Evolutionary conservation across 37 sponge, comb jelly and placozoan genomes (phyloP), one percentile per base, ranked within the genome.

Genomic region (Chondrosia reniformis): DNA sequence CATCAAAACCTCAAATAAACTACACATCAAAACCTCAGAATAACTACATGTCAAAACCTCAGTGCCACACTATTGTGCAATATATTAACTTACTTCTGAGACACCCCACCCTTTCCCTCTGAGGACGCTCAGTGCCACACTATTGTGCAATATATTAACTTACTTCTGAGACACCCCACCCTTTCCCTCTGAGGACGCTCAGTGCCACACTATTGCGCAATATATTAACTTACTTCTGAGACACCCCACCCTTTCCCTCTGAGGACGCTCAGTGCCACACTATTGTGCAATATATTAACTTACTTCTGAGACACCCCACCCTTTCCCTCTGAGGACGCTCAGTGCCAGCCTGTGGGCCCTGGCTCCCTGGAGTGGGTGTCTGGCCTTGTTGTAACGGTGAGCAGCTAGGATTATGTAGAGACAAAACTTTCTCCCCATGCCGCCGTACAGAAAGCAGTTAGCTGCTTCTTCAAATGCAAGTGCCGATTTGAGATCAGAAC

Each of bases 401-500:
- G 87, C 94, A 1, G 97, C 89, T 61, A 97, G 84, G 8, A 97
- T 80, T 24, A 96, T 38, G 77, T 97, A 94, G 41, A 97, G 85
- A 30, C 91, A 88, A 76, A 87, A 97, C 84, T 97, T 93, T 17
- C 97, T 75, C 0, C 49, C 40, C 83, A 88, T 89, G 33, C 86
- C 79, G 7, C 88, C 88, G 12, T 76, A 49, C 8, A 91, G 89
- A 64, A 88, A 97, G 52, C 88, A 80, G 45, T 88, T 86, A 33
- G 95, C 99, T 2, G 94, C 96, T 81, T 98, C 95, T 84, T 96
- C 97, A 30, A 93, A 45, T 55, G 83, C 83, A 75, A 96, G 82
- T 21, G 93, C 90, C 81, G 82, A 80, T 22, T 55, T 78, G 33
- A 96, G 79, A 46, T 96, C 93, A 63, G 76, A 63, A 36, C 87